Percentiles rank a stretch among this genome's conserved stretches.
phyloP scores from a whole-genome alignment of 1,140 invertebrate genomes.

The Parasteatoda tepidariorum region DNA sequence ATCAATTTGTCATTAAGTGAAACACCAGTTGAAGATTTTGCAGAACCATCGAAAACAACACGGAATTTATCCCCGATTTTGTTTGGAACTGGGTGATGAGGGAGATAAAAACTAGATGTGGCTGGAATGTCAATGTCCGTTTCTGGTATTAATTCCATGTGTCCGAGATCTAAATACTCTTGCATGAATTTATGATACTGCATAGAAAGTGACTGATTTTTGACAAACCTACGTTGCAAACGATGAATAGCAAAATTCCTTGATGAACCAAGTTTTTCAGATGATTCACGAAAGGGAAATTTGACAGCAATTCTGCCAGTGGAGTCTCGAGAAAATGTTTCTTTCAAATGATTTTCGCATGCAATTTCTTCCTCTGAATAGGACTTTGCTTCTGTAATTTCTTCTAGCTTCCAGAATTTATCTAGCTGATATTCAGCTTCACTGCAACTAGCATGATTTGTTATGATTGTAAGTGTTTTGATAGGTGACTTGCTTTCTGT shows the following conservation, averaged over 20 bases:
- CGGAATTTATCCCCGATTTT: too few relatives aligned
- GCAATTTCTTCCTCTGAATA: too few relatives aligned
- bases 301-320: not conserved
- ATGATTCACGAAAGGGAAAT: not conserved
- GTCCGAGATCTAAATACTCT: not conserved
- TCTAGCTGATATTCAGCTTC: not conserved
- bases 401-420: too few relatives aligned
- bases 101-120: too few relatives aligned
- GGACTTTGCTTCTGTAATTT: too few relatives aligned
- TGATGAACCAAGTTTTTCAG: not conserved
- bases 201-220: not conserved
- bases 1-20: too few relatives aligned
- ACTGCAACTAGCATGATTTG: not conserved
- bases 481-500: too few relatives aligned
- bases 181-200: constrained; percentile 13
- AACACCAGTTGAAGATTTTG: too few relatives aligned
- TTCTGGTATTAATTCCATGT: constrained; percentile 63
- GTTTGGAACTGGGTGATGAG: too few relatives aligned
- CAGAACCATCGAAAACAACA: too few relatives aligned
- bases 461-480: not conserved
- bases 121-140: too few relatives aligned
- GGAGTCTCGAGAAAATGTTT: too few relatives aligned
- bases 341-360: not conserved
- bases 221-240: not conserved
- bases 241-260: not conserved